Conservation (phyloP, 2,888 invertebrate genomes). For the Strigamia maritima region DNA sequence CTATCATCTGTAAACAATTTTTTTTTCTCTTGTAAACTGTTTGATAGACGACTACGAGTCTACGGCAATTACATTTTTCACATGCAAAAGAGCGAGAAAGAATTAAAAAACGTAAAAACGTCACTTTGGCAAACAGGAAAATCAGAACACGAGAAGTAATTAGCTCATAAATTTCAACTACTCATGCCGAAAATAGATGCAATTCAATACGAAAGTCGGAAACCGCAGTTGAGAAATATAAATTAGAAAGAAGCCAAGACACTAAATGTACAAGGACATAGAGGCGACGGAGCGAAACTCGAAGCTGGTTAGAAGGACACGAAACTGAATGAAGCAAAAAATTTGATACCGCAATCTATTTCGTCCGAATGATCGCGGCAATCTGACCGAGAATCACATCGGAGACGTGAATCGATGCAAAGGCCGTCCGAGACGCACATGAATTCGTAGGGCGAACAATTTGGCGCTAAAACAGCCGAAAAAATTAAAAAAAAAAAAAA, state of each 20-base stretch:
- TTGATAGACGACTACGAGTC: background rate
- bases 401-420: conserved; percentile 61
- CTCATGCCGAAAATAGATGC: background rate
- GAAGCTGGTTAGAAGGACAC: conserved; percentile 5
- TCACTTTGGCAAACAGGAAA: background rate
- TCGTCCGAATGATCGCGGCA: conserved; percentile 64
- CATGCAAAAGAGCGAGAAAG: conserved; percentile 16
- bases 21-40: background rate
- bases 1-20: background rate
- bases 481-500: background rate
- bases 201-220: conserved; percentile 22
- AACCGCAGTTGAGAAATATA: conserved; percentile 6
- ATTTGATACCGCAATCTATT: conserved; percentile 55
- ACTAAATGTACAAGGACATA: conserved; percentile 1
- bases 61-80: background rate
- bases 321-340: conserved; percentile 1
- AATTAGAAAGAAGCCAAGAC: conserved; percentile 20
- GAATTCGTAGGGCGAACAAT: conserved; percentile 46
- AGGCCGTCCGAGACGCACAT: conserved; percentile 50
- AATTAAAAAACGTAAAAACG: background rate
- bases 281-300: conserved; percentile 25
- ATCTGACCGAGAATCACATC: conserved; percentile 65
- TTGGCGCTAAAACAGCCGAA: conserved; percentile 36
- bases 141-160: background rate
- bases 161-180: conserved; percentile 18